Evolutionary conservation across 2,113 vertebrate species (phyloP).

Genomic region (Forbesichthys papilliferus): DNA sequence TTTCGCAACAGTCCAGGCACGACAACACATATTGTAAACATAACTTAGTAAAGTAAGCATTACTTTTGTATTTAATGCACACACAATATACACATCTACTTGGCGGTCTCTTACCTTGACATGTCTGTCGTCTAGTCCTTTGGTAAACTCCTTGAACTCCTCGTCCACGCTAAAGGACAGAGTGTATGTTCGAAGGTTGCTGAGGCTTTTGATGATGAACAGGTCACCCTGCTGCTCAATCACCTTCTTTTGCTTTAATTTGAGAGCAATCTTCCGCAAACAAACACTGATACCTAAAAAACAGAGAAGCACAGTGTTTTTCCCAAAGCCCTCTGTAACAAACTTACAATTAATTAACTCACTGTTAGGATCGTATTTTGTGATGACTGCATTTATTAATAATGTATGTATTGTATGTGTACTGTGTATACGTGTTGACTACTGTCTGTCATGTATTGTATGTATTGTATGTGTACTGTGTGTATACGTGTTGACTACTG

Average conservation of each 20-base stretch:
- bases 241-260: conserved; percentile 83
- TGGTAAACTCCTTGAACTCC: conserved; percentile 87
- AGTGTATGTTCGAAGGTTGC: conserved; percentile 79
- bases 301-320: not conserved
- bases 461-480: too few species aligned
- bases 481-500: too few species aligned
- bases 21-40: too few species aligned
- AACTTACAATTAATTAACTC: not conserved
- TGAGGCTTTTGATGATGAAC: conserved; percentile 80
- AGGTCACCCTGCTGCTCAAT: conserved; percentile 79
- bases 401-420: too few species aligned
- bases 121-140: conserved; percentile 85
- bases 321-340: not conserved
- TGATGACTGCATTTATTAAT: too few species aligned
- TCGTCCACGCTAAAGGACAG: conserved; percentile 81
- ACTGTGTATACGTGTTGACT: too few species aligned
- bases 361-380: not conserved
- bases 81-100: not conserved
- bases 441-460: too few species aligned
- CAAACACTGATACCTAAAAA: conserved; percentile 78
- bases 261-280: conserved; percentile 81
- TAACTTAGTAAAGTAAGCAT: too few species aligned
- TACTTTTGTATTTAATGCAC: too few species aligned
- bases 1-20: too few species aligned
- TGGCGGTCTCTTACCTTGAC: conserved; percentile 76